These are phyloP conservation scores for Ascaphus truei DNA, from an alignment of 2,113 vertebrate genomes.

Conservation along the genomic window DNA sequence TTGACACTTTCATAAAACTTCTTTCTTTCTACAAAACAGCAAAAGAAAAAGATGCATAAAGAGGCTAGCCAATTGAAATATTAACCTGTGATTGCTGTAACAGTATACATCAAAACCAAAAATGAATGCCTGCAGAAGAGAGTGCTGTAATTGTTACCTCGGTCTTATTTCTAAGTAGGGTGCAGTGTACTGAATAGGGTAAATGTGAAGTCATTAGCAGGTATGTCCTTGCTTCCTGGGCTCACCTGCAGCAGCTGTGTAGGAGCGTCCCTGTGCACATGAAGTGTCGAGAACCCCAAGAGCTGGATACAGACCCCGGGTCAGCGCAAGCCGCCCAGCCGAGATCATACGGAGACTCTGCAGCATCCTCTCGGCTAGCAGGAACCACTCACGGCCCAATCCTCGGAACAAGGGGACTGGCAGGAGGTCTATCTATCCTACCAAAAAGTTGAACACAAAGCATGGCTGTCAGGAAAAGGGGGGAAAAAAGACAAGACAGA, in stretches of 20 bases:
- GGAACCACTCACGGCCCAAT: too few relatives aligned
- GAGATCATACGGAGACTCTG: background rate
- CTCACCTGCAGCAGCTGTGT: background rate
- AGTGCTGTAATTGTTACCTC: too few relatives aligned
- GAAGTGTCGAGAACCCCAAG: background rate
- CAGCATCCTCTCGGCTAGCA: background rate
- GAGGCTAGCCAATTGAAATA: constrained; percentile 31
- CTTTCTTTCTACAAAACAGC: constrained; percentile 72
- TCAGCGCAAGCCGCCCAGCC: too few relatives aligned
- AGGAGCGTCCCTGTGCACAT: background rate
- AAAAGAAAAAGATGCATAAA: constrained; percentile 39
- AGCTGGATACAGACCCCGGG: background rate
- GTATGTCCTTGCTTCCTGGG: too few relatives aligned
- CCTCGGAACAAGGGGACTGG: too few relatives aligned
- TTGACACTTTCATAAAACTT: constrained; percentile 89
- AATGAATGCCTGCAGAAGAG: too few relatives aligned
- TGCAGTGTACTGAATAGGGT: too few relatives aligned
- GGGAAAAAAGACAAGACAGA: too few relatives aligned
- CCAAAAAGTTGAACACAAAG: background rate
- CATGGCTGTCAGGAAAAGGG: background rate
- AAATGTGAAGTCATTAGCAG: too few relatives aligned
- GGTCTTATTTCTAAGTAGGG: too few relatives aligned
- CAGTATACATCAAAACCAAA: background rate
- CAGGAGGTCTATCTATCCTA: too few relatives aligned
- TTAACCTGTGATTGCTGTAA: background rate